phyloP scores from a whole-genome alignment of 2,113 vertebrate species.

The Oryzias javanicus region DNA sequence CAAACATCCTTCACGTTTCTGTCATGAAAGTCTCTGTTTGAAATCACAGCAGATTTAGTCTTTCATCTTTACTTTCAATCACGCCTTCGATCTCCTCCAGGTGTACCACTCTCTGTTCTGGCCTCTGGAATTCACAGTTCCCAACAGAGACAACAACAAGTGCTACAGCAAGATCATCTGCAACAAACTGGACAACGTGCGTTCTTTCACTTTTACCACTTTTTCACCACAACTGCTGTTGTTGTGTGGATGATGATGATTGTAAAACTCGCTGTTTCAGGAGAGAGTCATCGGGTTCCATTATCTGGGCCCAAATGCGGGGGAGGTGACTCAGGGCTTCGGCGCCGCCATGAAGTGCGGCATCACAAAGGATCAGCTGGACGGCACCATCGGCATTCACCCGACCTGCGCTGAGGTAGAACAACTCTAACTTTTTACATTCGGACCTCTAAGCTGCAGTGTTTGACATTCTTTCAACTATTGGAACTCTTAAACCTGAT shows the following conservation, averaged over 20 bases:
- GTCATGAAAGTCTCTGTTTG: too few relatives aligned
- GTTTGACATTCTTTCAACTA: too few relatives aligned
- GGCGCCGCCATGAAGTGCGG: slow-evolving; percentile 94
- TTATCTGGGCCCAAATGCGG: slow-evolving; percentile 92
- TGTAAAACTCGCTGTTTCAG: slow-evolving; percentile 49
- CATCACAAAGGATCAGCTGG: slow-evolving; percentile 86
- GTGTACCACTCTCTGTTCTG: slow-evolving; percentile 92
- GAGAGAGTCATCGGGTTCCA: slow-evolving; percentile 92
- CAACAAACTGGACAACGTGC: slow-evolving; percentile 85
- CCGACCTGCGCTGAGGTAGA: slow-evolving; percentile 93
- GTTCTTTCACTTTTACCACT: slow-evolving; percentile 19
- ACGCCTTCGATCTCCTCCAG: slow-evolving; percentile 58
- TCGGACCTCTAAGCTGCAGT: too few relatives aligned
- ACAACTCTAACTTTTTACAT: not conserved
- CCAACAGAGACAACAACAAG: slow-evolving; percentile 86
- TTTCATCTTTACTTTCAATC: too few relatives aligned
- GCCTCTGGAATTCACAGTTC: slow-evolving; percentile 93
- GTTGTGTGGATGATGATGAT: not conserved
- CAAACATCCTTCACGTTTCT: too few relatives aligned
- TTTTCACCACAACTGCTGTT: not conserved
- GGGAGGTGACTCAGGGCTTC: slow-evolving; percentile 94
- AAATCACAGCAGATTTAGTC: too few relatives aligned
- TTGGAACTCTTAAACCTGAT: too few relatives aligned
- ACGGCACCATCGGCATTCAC: slow-evolving; percentile 92
- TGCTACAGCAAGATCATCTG: slow-evolving; percentile 94